phyloP scores from a whole-genome alignment of 2,888 invertebrate species.

The Tipula lateralis region DNA sequence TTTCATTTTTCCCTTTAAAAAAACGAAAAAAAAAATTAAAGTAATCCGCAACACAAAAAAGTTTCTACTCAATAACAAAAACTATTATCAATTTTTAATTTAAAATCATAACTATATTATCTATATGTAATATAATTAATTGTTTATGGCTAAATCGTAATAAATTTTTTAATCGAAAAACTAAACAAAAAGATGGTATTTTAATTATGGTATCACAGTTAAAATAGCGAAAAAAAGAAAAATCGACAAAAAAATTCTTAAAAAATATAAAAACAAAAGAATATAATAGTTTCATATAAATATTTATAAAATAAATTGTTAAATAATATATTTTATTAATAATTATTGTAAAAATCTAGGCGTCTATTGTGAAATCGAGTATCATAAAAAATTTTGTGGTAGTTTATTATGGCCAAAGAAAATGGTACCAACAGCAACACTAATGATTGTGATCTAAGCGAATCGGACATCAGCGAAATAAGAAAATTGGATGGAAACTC shows the following conservation, averaged over 20 bases:
- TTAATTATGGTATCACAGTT: background rate
- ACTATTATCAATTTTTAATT: background rate
- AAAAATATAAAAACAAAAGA: background rate
- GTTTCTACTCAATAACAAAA: background rate
- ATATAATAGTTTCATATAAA: background rate
- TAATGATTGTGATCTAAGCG: background rate
- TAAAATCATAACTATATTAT: background rate
- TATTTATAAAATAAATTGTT: background rate
- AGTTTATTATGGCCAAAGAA: slow-evolving; percentile 27
- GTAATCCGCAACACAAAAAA: background rate
- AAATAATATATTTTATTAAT: background rate
- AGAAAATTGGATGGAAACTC: background rate
- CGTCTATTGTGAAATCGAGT: background rate
- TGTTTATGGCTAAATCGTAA: background rate
- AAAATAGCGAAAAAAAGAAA: background rate
- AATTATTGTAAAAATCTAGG: background rate
- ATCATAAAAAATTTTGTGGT: background rate
- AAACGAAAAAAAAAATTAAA: background rate
- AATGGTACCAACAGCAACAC: slow-evolving; percentile 15
- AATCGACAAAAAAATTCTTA: background rate
- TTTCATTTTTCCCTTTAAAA: background rate
- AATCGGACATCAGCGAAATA: background rate
- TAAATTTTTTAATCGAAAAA: background rate
- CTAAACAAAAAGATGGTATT: background rate
- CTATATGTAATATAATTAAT: background rate